A percentile compares a stretch with the other conserved stretches of the same genome.
These are phyloP conservation scores for Agrochola lota DNA, from an alignment of 2,888 invertebrate species.

Conservation along the genomic window DNA sequence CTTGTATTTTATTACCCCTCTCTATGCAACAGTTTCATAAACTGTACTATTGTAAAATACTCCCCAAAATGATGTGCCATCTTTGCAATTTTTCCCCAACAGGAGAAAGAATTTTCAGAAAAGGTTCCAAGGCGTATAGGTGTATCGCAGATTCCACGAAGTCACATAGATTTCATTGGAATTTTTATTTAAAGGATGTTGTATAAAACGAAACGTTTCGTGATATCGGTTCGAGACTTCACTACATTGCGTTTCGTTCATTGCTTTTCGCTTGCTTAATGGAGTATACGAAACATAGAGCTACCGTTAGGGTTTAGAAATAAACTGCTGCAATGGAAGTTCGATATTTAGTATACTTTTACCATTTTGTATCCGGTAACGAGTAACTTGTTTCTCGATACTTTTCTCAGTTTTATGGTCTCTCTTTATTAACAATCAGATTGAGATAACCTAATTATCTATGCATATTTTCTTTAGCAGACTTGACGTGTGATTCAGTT, in stretches of 20 bases:
- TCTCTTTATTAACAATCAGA: background rate
- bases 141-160: slow-evolving; percentile 37
- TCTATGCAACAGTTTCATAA: no score
- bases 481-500: background rate
- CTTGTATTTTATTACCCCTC: no score
- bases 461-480: background rate
- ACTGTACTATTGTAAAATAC: background rate
- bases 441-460: background rate
- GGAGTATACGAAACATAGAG: slow-evolving; percentile 56
- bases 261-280: slow-evolving; percentile 61
- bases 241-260: slow-evolving; percentile 62
- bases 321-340: slow-evolving; percentile 51
- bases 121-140: slow-evolving; percentile 2
- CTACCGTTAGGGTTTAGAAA: slow-evolving; percentile 44
- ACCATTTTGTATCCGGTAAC: background rate
- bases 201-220: slow-evolving; percentile 30
- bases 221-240: slow-evolving; percentile 52
- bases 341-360: slow-evolving; percentile 39
- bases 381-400: background rate
- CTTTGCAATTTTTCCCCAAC: background rate
- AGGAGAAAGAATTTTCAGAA: slow-evolving; percentile 20
- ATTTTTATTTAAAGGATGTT: slow-evolving; percentile 57
- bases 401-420: background rate
- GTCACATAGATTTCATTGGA: slow-evolving; percentile 52
- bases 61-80: background rate